phyloP scores from a whole-genome alignment of 2,888 invertebrate species.

The Panzeria rudis region DNA sequence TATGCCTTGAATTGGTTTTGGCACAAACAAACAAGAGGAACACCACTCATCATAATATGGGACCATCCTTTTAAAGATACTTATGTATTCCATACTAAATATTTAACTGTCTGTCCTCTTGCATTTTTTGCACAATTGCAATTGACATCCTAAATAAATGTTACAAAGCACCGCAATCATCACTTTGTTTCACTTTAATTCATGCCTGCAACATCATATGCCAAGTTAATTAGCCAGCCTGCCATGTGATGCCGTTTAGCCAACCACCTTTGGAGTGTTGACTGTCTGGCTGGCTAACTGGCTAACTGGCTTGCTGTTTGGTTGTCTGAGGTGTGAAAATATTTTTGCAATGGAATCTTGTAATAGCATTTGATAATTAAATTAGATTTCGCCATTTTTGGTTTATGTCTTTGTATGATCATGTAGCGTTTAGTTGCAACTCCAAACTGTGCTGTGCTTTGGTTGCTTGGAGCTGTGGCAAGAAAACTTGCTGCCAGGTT shows the following conservation, averaged over 20 bases:
- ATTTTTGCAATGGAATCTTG: slow-evolving; percentile 72
- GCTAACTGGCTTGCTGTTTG: too few species aligned
- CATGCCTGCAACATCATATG: slow-evolving; percentile 60
- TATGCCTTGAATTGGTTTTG: slow-evolving; percentile 7
- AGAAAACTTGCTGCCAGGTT: slow-evolving; percentile 1
- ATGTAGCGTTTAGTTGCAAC: slow-evolving; percentile 58
- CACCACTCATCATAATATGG: slow-evolving; percentile 11
- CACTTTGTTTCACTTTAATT: slow-evolving; percentile 25
- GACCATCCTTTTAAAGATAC: background rate
- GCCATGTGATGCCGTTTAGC: background rate
- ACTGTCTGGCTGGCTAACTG: too few species aligned
- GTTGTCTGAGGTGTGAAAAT: slow-evolving; percentile 72
- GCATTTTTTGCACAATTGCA: slow-evolving; percentile 20
- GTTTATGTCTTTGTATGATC: slow-evolving; percentile 57
- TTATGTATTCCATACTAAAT: slow-evolving; percentile 18
- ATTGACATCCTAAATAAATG: slow-evolving; percentile 36
- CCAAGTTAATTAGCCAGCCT: slow-evolving; percentile 63
- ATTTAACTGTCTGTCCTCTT: background rate
- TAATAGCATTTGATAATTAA: slow-evolving; percentile 73
- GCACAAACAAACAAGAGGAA: slow-evolving; percentile 15
- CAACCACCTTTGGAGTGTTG: slow-evolving; percentile 41
- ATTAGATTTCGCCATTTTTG: slow-evolving; percentile 73
- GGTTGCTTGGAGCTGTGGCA: background rate
- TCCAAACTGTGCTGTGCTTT: slow-evolving; percentile 38
- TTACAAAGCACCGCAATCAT: slow-evolving; percentile 11